Evolutionary conservation across 2,888 invertebrate species (phyloP).

Genomic region (Stratiomys singularior): DNA sequence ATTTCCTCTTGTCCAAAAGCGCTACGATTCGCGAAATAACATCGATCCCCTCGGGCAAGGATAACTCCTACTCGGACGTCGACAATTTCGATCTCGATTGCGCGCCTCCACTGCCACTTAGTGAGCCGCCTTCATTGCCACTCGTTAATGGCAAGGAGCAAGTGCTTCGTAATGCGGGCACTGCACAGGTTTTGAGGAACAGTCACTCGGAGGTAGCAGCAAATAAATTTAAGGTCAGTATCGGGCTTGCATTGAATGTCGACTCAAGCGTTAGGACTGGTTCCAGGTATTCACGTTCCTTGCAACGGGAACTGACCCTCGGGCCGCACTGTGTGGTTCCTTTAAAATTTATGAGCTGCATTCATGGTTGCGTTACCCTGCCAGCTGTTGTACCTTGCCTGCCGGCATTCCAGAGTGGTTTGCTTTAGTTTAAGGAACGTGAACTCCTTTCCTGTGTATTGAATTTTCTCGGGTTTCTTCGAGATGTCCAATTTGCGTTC

Average conservation of each 20-base stretch:
- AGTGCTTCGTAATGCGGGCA: not conserved
- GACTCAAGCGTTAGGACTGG: not conserved
- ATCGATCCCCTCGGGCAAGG: not conserved
- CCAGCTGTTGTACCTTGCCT: no score
- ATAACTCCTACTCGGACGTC: conserved; percentile 18
- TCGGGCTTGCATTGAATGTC: not conserved
- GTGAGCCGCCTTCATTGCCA: conserved; percentile 43
- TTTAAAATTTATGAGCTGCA: no score
- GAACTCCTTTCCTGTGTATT: no score
- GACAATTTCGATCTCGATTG: conserved; percentile 24
- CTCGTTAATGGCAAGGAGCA: conserved; percentile 19
- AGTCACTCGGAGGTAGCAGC: not conserved
- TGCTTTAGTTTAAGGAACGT: no score
- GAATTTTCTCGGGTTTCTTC: no score
- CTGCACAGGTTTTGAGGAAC: not conserved
- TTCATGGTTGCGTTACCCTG: no score
- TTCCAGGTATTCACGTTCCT: conserved; percentile 18
- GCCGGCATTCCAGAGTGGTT: no score
- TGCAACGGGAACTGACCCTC: not conserved
- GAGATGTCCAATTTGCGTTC: no score
- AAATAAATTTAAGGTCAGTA: conserved; percentile 26
- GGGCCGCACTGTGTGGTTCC: not conserved
- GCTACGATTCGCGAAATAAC: conserved; percentile 45
- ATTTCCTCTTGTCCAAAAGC: conserved; percentile 49
- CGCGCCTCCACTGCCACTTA: conserved; percentile 45